Base-by-base conservation (phyloP, 2,113 vertebrate species). In the Hirundichthys speculiger region DNA sequence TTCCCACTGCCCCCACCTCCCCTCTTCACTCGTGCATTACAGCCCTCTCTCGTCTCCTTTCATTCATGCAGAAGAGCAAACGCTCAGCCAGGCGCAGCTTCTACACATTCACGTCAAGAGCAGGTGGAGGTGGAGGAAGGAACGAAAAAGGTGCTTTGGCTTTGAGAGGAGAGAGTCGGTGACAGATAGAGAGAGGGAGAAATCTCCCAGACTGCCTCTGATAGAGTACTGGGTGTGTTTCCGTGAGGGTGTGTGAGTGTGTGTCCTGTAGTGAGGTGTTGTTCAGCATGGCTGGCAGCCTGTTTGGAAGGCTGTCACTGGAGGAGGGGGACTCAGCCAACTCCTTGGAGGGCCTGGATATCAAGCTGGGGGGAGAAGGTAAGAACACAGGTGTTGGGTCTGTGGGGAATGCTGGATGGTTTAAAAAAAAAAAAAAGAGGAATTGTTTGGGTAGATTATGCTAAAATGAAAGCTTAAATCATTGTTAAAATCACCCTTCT, bases 271-370 rank as follows among this genome's bases (percentile, higher is more conserved):
- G 75, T 69, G 66, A 86, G 81, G 80, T 81, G 82, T 77, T 66
- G 66, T 64, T 84, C 56, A 80, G 82, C 71, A 93, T 94, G 93
- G 93, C 92, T 55, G 87, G 92, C 83, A 93, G 92, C 79, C 83
- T 90, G 46, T 93, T 90, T 83, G 91, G 91, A 78, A 82, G 85
- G 78, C 85, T 91, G 61, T 94, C 92, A 71, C 82, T 93, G 85
- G 93, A 90, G 76, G 90, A 93, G 77, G 91, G 83, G n/a, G 84
- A 91, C 73, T 93, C 90, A 1, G 77, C 91, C 77, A 90, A 86
- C 69, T 93, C 91, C 75, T 87, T 90, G 24, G 93, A 93, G 75
- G 91, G 85, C 76, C 80, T 86, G 80, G 90, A 93, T 77, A 84
- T 85, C 5, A 92, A 93, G 64, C 82, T 92, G 50, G 88, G 65